Percentiles rank a stretch among this genome's conserved stretches.
Conservation (phyloP, 2,113 vertebrate species). For the Misgurnus mizolepis region DNA sequence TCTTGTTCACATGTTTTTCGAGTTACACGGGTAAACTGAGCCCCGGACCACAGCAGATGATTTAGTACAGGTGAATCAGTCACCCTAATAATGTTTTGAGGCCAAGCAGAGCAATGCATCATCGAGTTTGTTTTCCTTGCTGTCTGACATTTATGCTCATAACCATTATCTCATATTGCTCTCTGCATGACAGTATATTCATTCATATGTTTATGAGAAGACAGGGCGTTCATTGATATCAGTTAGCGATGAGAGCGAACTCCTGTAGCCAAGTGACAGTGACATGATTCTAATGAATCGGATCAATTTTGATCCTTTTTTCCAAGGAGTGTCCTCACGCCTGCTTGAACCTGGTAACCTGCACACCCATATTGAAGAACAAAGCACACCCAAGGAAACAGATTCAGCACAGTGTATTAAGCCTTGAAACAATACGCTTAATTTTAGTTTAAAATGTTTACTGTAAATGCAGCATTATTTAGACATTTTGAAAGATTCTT, state of each 20-base stretch:
- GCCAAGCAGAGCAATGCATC: constrained; percentile 29
- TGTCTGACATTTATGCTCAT: constrained; percentile 61
- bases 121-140: constrained; percentile 51
- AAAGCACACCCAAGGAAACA: too few relatives aligned
- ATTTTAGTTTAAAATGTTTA: too few relatives aligned
- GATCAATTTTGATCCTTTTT: constrained; percentile 24
- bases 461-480: too few relatives aligned
- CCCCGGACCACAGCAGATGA: constrained; percentile 29
- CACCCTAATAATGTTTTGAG: not conserved
- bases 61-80: constrained; percentile 43
- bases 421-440: too few relatives aligned
- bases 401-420: too few relatives aligned
- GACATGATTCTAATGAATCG: constrained; percentile 38
- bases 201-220: constrained; percentile 47
- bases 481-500: too few relatives aligned
- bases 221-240: constrained; percentile 45
- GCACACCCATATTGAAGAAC: too few relatives aligned
- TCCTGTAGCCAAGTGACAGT: constrained; percentile 23
- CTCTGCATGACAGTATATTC: constrained; percentile 55
- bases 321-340: not conserved
- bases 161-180: constrained; percentile 56
- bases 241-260: constrained; percentile 37
- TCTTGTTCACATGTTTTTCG: not conserved
- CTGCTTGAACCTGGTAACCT: not conserved
- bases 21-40: constrained; percentile 22